Conservation (phyloP, 2,797 vertebrate genomes). For the Chloroceryle amazona region DNA sequence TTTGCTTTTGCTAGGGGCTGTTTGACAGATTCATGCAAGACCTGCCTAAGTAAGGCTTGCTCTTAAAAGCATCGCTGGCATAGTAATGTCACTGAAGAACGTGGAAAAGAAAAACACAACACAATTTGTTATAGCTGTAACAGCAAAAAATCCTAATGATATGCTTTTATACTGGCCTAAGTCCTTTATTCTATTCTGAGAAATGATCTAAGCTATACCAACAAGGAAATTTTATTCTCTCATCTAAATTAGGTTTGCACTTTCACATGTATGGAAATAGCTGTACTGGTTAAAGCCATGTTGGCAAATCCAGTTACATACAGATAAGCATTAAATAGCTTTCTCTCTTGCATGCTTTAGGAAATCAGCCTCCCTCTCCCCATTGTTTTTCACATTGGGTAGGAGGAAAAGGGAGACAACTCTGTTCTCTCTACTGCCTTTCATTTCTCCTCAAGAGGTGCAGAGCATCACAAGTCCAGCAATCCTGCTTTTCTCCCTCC, state of each 20-base stretch:
- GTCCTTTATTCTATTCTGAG: constrained; percentile 21
- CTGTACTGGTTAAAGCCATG: background rate
- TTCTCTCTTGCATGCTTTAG: background rate
- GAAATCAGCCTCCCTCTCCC: background rate
- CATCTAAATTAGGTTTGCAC: constrained; percentile 16
- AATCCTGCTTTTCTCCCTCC: background rate
- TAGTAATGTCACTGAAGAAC: constrained; percentile 16
- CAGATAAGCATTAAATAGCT: background rate
- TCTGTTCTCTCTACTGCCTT: background rate
- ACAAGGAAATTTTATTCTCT: constrained; percentile 1
- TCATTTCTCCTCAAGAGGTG: background rate
- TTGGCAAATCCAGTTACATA: background rate
- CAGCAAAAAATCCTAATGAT: background rate
- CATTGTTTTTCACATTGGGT: background rate
- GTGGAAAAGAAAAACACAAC: background rate
- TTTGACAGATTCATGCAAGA: constrained; percentile 31
- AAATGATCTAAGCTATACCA: constrained; percentile 6
- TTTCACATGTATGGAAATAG: background rate
- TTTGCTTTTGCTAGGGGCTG: constrained; percentile 47
- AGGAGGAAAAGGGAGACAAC: background rate
- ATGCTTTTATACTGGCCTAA: background rate
- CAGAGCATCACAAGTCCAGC: background rate
- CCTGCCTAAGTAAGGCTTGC: constrained; percentile 21
- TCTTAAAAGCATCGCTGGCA: constrained; percentile 67
- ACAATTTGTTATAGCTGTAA: background rate